These are phyloP conservation scores for Cricetomys ansorgei DNA, from an alignment of 2,113 vertebrate genomes.

Conservation along the genomic window DNA sequence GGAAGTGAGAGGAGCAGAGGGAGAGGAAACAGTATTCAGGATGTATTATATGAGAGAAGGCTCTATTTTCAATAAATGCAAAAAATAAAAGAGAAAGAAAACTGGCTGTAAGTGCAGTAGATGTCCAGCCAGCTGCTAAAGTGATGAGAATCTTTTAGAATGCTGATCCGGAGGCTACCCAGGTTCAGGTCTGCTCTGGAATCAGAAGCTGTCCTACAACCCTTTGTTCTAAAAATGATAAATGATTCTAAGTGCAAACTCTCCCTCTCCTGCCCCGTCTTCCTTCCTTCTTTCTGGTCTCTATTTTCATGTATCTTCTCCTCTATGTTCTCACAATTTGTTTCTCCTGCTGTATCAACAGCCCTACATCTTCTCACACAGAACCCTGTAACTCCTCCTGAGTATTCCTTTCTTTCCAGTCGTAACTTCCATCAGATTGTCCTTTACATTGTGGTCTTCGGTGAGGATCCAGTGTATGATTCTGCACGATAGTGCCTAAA, in stretches of 20 bases:
- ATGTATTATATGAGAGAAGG: too few relatives aligned
- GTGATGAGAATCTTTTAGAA: background rate
- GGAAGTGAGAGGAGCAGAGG: too few relatives aligned
- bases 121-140: background rate
- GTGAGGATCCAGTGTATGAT: background rate
- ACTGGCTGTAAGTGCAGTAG: background rate
- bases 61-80: too few relatives aligned
- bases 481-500: background rate
- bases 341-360: background rate
- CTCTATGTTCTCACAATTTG: background rate
- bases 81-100: too few relatives aligned
- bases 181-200: background rate
- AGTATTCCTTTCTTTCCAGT: background rate
- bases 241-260: background rate
- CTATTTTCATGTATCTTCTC: too few relatives aligned
- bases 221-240: background rate
- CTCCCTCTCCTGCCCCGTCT: fast-evolving
- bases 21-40: too few relatives aligned
- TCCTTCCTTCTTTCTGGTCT: background rate
- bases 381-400: background rate
- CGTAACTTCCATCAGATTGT: background rate
- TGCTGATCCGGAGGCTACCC: background rate
- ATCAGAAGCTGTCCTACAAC: background rate
- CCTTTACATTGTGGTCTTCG: background rate
- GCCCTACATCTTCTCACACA: background rate